Conservation (phyloP, 1,140 invertebrate species). For the Melipona quadrifasciata region DNA sequence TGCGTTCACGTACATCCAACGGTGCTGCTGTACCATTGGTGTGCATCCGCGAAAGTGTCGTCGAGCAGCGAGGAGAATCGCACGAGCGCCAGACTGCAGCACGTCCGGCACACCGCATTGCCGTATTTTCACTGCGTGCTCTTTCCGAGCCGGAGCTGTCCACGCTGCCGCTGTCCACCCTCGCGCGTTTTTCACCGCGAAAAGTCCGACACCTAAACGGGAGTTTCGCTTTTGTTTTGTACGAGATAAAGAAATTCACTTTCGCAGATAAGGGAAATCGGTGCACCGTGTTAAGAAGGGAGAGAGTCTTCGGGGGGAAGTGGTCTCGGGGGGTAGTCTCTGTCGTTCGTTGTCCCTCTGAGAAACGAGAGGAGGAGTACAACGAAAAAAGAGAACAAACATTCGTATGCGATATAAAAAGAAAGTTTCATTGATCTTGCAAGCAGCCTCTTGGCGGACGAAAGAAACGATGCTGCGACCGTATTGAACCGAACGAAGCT, state of each 20-base stretch:
- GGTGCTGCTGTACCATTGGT: constrained; percentile 49
- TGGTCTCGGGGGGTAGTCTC: neutral
- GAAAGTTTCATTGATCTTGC: constrained; percentile 17
- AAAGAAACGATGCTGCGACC: constrained; percentile 32
- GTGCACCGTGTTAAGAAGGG: constrained; percentile 4
- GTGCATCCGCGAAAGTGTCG: constrained; percentile 53
- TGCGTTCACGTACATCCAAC: constrained; percentile 51
- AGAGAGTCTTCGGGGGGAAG: neutral
- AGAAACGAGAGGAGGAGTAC: too few relatives aligned
- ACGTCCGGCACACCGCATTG: constrained; percentile 70
- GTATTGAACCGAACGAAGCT: constrained; percentile 21
- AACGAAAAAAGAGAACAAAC: too few relatives aligned
- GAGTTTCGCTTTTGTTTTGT: too few relatives aligned
- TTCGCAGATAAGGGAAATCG: neutral
- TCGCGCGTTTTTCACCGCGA: neutral
- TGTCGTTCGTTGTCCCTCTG: too few relatives aligned
- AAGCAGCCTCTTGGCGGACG: neutral
- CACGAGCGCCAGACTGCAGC: constrained; percentile 66
- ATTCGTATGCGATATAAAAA: neutral
- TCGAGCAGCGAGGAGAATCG: constrained; percentile 63
- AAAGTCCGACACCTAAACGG: too few relatives aligned
- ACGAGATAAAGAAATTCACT: too few relatives aligned
- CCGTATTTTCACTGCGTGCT: constrained; percentile 63
- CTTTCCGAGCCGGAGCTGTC: neutral
- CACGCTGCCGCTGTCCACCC: neutral